Base-by-base conservation (phyloP, 1,140 invertebrate species). In the Nephila pilipes region DNA sequence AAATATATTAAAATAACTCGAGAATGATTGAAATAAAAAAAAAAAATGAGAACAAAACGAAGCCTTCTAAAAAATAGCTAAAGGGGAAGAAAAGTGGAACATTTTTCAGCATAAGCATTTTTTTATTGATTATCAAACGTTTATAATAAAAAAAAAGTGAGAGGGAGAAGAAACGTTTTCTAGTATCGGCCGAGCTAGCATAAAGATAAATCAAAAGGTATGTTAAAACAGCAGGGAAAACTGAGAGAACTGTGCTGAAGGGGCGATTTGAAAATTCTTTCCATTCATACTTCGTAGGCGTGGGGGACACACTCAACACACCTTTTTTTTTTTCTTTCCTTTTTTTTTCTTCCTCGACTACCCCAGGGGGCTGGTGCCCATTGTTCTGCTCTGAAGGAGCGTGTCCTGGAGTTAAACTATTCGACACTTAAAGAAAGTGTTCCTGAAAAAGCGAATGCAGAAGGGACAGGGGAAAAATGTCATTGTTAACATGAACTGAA, bases 21-120 rank as follows among this genome's bases (percentile, higher is more conserved):
- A 75, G 12, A n/a, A n/a, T 69, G 12, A 18, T 60, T 60, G 63
- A 3, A 36, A 32, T 46, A 10, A 46, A 46, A 46, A 0, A 46
- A 46, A 46, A 46, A 10, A 0, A 1, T 10, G 12, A 46, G 46
- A 46, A 46, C 46, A 46, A 46, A 46, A 46, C 46, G 46, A 46
- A 46, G 6, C 6, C 46, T 46, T 6, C 46, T 10, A 46, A 46
- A 46, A 46, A 46, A 46, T 1, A 46, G 8, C 4, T 0, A 16
- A 10, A 29, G 25, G 69, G 5, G 8, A n/a, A 25, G 25, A 8
- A n/a, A n/a, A 25, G 4, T 12, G 29, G 2, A 32, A 18, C 16
- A 36, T 75, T 32, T 18, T 75, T 75, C 69, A 75, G 69, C 25
- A 75, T 75, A 75, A 75, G 69, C 69, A 75, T 32, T 18, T 75